These are phyloP conservation scores for Conistra vaccinii DNA, from an alignment of 2,888 invertebrate species.

Conservation along the genomic window DNA sequence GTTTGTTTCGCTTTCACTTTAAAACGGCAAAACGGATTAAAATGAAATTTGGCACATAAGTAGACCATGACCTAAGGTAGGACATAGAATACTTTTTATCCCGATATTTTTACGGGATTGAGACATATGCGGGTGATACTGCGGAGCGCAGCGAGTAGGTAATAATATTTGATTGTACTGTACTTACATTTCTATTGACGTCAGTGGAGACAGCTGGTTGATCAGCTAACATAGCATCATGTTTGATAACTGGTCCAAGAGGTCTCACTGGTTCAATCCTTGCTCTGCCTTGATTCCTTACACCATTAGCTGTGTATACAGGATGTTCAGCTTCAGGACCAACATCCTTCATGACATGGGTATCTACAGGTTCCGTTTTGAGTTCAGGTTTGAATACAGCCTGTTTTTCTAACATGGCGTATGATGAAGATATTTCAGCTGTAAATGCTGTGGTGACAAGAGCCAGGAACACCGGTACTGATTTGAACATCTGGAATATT, in stretches of 20 bases:
- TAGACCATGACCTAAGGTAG: no score
- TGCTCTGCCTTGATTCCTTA: constrained; percentile 76
- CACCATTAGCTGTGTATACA: constrained; percentile 76
- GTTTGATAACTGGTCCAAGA: constrained; percentile 77
- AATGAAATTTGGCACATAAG: no score
- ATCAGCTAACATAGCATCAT: constrained; percentile 85
- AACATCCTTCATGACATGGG: constrained; percentile 73
- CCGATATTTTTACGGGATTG: no score
- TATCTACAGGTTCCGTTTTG: constrained; percentile 72
- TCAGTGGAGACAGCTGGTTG: constrained; percentile 77
- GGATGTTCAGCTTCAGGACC: constrained; percentile 76
- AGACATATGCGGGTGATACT: no score
- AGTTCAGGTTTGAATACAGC: constrained; percentile 75
- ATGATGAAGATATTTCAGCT: constrained; percentile 79
- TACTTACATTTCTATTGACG: constrained; percentile 83
- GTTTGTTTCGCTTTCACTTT: no score
- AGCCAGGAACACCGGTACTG: constrained; percentile 66
- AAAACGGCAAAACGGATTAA: no score
- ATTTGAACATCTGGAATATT: constrained; percentile 81
- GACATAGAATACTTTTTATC: no score
- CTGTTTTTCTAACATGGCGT: constrained; percentile 75
- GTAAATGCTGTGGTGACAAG: constrained; percentile 71
- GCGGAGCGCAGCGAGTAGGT: no score
- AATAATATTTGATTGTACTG: neutral
- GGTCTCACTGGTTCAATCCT: constrained; percentile 81